phyloP scores from a whole-genome alignment of 2,113 vertebrate species.

The Drymodes brunneopygia region DNA sequence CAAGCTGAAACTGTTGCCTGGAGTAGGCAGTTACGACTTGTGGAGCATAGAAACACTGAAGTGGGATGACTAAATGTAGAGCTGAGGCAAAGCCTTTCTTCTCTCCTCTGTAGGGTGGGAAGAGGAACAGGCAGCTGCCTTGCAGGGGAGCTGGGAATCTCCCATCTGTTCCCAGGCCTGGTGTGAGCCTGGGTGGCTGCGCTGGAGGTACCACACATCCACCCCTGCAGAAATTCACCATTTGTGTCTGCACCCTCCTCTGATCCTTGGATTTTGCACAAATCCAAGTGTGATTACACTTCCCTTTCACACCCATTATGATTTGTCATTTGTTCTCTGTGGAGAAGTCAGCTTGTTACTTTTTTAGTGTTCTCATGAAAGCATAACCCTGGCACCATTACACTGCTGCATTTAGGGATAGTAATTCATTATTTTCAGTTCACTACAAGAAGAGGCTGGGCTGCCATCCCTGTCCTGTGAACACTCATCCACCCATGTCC shows the following conservation, averaged over 20 bases:
- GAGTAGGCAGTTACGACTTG: background rate
- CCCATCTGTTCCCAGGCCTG: background rate
- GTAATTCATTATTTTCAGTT: background rate
- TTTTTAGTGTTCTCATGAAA: background rate
- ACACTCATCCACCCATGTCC: background rate
- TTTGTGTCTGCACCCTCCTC: background rate
- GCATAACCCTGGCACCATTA: background rate
- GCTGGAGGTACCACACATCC: background rate
- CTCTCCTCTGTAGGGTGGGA: background rate
- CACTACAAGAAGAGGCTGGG: background rate
- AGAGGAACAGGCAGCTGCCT: background rate
- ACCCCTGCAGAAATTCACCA: background rate
- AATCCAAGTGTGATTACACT: background rate
- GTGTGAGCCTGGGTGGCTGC: background rate
- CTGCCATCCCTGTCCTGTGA: background rate
- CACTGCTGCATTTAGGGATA: background rate
- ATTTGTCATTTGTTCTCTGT: background rate
- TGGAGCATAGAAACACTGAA: background rate
- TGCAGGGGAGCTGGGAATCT: background rate
- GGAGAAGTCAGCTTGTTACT: background rate
- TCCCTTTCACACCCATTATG: background rate
- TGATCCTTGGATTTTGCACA: background rate
- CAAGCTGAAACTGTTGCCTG: background rate
- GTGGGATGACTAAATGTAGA: background rate
- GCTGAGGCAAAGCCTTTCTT: slow-evolving; percentile 6